Evolutionary conservation across 2,113 vertebrate species (phyloP).

Genomic region (Pomatorhinus ruficollis): DNA sequence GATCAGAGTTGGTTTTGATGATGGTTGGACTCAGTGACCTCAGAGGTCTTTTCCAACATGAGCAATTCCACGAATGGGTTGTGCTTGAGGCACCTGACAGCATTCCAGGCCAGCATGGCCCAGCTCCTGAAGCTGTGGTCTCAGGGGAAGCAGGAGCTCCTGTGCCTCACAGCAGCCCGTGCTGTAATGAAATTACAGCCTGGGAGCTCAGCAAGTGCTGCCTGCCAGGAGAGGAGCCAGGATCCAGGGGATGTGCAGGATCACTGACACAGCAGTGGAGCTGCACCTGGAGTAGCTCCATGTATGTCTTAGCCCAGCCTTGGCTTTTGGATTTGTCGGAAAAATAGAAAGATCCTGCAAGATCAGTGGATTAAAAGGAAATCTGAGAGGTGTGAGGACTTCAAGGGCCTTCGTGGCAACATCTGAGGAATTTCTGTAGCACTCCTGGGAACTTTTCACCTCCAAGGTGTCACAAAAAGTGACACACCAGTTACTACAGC

Average conservation of each 20-base stretch:
- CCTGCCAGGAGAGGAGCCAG: background rate
- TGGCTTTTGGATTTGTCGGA: background rate
- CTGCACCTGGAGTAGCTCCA: accelerated
- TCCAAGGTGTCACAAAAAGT: background rate
- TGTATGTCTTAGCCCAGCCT: background rate
- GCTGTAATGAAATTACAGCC: background rate
- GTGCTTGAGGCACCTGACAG: background rate
- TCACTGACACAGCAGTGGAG: background rate
- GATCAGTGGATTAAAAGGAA: background rate
- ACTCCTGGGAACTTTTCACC: background rate
- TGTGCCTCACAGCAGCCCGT: background rate
- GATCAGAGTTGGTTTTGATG: background rate
- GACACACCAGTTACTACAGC: background rate
- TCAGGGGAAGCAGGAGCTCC: background rate
- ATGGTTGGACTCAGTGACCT: background rate
- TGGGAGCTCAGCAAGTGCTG: background rate
- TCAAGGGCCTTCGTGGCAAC: background rate
- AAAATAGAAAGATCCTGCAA: background rate
- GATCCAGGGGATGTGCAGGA: background rate
- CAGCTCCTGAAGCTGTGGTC: background rate
- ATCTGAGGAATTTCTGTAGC: background rate
- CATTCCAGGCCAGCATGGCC: background rate
- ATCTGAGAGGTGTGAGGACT: background rate
- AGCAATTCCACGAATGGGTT: background rate
- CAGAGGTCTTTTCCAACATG: background rate